Percentiles rank a stretch among this genome's conserved stretches.
phyloP scores from a whole-genome alignment of 1,140 invertebrate species.

The Streblospio benedicti region DNA sequence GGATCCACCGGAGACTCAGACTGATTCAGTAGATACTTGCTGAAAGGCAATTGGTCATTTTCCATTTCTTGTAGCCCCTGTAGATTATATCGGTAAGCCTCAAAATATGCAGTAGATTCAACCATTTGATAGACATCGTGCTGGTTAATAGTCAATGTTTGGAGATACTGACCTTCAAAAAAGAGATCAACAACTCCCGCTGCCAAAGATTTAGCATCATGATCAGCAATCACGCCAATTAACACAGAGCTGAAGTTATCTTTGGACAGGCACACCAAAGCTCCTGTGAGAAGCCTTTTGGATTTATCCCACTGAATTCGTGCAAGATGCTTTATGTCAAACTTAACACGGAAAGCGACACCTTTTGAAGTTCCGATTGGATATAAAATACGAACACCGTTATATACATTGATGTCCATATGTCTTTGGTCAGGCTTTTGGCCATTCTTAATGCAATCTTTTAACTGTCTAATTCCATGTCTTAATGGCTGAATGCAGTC shows the following conservation, averaged over 20 bases:
- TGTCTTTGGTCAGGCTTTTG: neutral
- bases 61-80: conserved; percentile 30
- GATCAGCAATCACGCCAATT: conserved; percentile 58
- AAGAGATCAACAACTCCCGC: conserved; percentile 40
- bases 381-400: conserved; percentile 12
- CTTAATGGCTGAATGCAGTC: conserved; percentile 49
- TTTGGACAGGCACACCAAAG: conserved; percentile 61
- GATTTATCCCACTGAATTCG: conserved; percentile 41
- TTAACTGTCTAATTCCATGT: conserved; percentile 32
- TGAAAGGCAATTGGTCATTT: conserved; percentile 28
- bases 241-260: conserved; percentile 60
- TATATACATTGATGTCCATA: conserved; percentile 17
- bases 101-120: conserved; percentile 44
- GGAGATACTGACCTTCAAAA: neutral
- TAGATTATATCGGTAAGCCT: conserved; percentile 42
- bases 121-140: conserved; percentile 24
- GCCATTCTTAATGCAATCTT: conserved; percentile 1
- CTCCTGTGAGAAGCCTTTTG: conserved; percentile 61
- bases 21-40: conserved; percentile 12
- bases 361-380: conserved; percentile 5
- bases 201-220: conserved; percentile 41
- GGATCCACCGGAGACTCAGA: neutral
- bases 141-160: neutral
- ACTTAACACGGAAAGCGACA: conserved; percentile 27
- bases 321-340: conserved; percentile 27